Base-by-base conservation (phyloP, 1,140 invertebrate species). In the Venustaconcha ellipsiformis region DNA sequence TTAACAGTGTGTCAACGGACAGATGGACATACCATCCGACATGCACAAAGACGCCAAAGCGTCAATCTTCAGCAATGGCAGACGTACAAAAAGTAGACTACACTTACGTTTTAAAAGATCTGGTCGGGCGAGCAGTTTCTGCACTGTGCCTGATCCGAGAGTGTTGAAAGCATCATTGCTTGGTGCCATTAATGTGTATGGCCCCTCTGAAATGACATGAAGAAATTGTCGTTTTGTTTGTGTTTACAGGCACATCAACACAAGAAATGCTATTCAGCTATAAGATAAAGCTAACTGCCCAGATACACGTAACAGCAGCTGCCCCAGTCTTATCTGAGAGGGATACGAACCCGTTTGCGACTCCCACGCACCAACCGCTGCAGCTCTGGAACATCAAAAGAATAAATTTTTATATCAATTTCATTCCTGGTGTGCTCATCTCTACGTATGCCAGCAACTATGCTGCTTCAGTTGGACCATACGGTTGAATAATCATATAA, bases 131-230 rank as follows among this genome's bases (percentile, higher is more conserved):
- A 80, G 57, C 2, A 82, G 68, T 17, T 63, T 65, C n/a, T 76
- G 63, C 3, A 80, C 70, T 26, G 65, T 77, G 62, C 71, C 70
- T 15, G 68, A 62, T 23, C 76, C 78, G n/a, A 82, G 73, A 13
- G 23, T 18, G 17, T 56, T 72, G 70, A 82, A 82, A 58, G 80
- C 80, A 14, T 57, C 30, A 62, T 82, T 69, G 14, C 63, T 82
- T 15, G 80, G 80, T 6, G 80, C 80, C 59, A 82, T 75, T 37
- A 82, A 18, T 30, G 80, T 82, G 66, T 76, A 75, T 2, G 78
- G 80, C 15, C 71, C 79, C 63, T 82, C 80, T 82, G 75, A 18
- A 79, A 70, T 57, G 68, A 23, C 65, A 18, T 14, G n/a, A n/a
- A 18, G 11, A 37, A 56, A 11, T 12, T 26, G 63, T 11, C 2